phyloP scores from a whole-genome alignment of 2,113 vertebrate species.

The Larimichthys crocea region DNA sequence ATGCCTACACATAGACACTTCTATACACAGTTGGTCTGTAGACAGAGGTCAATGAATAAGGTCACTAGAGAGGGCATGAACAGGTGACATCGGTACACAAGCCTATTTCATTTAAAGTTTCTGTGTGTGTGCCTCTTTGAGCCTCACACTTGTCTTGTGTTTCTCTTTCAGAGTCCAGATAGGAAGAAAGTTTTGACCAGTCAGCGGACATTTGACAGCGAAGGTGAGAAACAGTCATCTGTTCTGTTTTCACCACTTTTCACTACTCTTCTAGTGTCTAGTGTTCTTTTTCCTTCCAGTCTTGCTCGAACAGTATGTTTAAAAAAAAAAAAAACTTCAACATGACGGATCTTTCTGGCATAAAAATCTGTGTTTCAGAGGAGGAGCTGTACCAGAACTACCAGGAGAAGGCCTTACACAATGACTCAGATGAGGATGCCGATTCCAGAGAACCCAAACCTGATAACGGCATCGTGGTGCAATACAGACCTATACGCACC shows the following conservation, averaged over 20 bases:
- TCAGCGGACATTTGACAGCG: slow-evolving; percentile 93
- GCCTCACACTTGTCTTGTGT: neutral
- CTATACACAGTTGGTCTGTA: slow-evolving; percentile 39
- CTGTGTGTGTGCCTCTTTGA: neutral
- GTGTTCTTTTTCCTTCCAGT: neutral
- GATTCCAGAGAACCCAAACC: slow-evolving; percentile 86
- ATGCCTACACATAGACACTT: slow-evolving; percentile 19
- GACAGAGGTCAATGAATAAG: slow-evolving; percentile 35
- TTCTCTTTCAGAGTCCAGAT: slow-evolving; percentile 74
- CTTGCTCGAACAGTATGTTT: neutral
- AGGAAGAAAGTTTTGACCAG: slow-evolving; percentile 88
- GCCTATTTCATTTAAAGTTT: neutral
- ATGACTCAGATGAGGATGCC: slow-evolving; percentile 93
- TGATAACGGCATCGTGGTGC: slow-evolving; percentile 88
- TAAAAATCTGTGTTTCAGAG: slow-evolving; percentile 79
- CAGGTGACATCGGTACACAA: slow-evolving; percentile 41
- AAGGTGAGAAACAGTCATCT: slow-evolving; percentile 87
- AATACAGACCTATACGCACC: slow-evolving; percentile 89
- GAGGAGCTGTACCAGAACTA: slow-evolving; percentile 98
- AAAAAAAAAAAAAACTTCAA: neutral
- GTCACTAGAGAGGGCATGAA: slow-evolving; percentile 30
- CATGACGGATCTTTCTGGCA: neutral
- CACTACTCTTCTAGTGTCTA: neutral
- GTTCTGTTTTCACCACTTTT: neutral
- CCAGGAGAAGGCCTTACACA: slow-evolving; percentile 95